Evolutionary conservation across 2,113 vertebrate genomes (phyloP), one percentile per base, ranked within the genome.

Genomic region (Pollimyrus isidori): DNA sequence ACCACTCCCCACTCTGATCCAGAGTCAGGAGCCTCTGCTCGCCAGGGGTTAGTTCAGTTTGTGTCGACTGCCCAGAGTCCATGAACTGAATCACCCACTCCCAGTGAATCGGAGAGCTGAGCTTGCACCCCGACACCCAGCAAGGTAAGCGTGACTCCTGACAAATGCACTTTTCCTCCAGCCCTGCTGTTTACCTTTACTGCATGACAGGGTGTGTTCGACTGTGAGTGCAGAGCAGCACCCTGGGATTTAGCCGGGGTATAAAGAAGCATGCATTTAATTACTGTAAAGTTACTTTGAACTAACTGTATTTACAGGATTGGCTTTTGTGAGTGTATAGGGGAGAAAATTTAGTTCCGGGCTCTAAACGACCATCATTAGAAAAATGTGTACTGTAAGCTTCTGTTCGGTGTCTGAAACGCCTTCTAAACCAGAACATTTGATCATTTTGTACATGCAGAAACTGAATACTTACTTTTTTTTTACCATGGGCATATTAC

Each of bases 51-150:
- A 88, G 91, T 94, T 96, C 89, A 87, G 91, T 94, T 96, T 93
- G 92, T 95, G 95, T 96, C 26, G 95, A 96, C 95, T 95, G 95
- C 87, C 94, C 95, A 96, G 94, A 96, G 95, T 96, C 95, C 95
- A 93, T 92, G 93, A 91, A 92, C 89, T 87, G 49, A 15, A 35
- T 23, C 46, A 45, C 39, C 58, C 26, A 45, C 50, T 89, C 50
- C 26, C 3, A 86, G 53, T n/a, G 10, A n/a, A 52, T 21, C 26
- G 52, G 19, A 87, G 39, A 30, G 2, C 62, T 35, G 17, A 26
- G 49, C 7, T 46, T 23, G 19, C 15, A 2, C 39, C 9, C 83
- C 1, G 15, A 45, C 15, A 76, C 50, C 39, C 45, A 13, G 26
- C 84, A 76, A 92, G 90, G 94, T 95, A 92, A 92, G 92, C 50